Conservation (phyloP, 2,888 invertebrate species). For the Scrobipalpa costella region DNA sequence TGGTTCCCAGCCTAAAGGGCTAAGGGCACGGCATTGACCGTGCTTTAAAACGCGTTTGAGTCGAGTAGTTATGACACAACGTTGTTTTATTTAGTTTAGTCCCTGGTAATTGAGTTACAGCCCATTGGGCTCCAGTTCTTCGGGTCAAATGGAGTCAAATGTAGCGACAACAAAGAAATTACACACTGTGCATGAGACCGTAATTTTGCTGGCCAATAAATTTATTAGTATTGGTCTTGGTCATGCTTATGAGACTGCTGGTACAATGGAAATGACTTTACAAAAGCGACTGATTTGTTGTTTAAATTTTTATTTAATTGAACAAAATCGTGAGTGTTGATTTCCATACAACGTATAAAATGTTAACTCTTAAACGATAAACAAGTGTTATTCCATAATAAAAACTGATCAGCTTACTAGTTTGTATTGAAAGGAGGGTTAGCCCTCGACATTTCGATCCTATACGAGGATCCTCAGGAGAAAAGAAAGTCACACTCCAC, state of each 20-base stretch:
- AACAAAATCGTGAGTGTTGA: too few species aligned
- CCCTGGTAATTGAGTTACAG: conserved; percentile 22
- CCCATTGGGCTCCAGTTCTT: conserved; percentile 16
- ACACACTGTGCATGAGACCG: not conserved
- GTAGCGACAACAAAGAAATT: conserved; percentile 3
- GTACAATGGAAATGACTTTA: too few species aligned
- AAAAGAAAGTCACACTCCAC: too few species aligned
- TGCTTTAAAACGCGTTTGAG: conserved; percentile 10
- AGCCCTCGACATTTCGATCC: too few species aligned
- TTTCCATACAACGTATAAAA: too few species aligned
- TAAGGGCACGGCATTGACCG: conserved; percentile 53
- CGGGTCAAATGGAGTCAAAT: conserved; percentile 13
- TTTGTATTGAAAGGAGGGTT: too few species aligned
- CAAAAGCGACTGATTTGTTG: not conserved
- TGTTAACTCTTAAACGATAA: too few species aligned
- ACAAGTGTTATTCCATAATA: too few species aligned
- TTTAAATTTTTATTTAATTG: not conserved
- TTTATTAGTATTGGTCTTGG: not conserved
- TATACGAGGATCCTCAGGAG: too few species aligned
- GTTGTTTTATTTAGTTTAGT: conserved; percentile 8
- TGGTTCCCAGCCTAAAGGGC: conserved; percentile 34
- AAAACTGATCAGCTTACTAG: too few species aligned
- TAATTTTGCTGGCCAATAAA: not conserved
- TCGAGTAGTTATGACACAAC: conserved; percentile 13
- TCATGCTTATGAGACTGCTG: not conserved